Base-by-base conservation (phyloP, 1,140 invertebrate genomes). In the Drosophila repleta region DNA sequence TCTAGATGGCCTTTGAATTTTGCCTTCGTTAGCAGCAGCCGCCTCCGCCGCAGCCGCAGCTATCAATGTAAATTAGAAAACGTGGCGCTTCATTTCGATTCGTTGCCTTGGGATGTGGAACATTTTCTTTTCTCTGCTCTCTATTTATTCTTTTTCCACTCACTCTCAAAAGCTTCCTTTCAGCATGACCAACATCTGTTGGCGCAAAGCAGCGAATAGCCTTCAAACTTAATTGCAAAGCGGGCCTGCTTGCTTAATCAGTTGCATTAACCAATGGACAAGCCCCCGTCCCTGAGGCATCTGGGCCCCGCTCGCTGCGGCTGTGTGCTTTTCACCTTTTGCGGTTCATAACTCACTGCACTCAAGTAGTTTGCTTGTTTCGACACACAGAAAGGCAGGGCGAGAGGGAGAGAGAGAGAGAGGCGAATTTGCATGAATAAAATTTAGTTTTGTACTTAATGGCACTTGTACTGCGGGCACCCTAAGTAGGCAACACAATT, bases 11-110 rank as follows among this genome's bases (percentile, higher is more conserved):
- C 83, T 85, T 85, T 85, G 83, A 78, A 76, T 74, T 71, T 62
- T 66, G 78, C 66, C 70, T 87, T 87, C 83, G 83, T 87, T 87
- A 83, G 83, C 74, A 71, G 66, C 53, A 60, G 60, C 20, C 15
- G n/a, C 32, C n/a, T 1, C 41, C 6, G 17, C 10, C 10, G 20
- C 41, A 56, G 43, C 32, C 26, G 67, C 77, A 80, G 65, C 75
- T 88, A 87, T 87, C 83, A 87, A 88, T 87, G 81, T 82, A 87
- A 87, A 80, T 87, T 87, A 80, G 74, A 75, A 76, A 80, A 81
- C 67, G 60, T 60, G 70, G 60, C 61, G 60, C 64, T 85, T 88
- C 74, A 87, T 81, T 87, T 85, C 74, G 83, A 85, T 82, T 87
- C 79, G 69, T 68, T 78, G 60, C 52, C 60, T 49, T 24, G 69